Conservation (phyloP, 2,888 invertebrate genomes). For the Lasioglossum malachurum region DNA sequence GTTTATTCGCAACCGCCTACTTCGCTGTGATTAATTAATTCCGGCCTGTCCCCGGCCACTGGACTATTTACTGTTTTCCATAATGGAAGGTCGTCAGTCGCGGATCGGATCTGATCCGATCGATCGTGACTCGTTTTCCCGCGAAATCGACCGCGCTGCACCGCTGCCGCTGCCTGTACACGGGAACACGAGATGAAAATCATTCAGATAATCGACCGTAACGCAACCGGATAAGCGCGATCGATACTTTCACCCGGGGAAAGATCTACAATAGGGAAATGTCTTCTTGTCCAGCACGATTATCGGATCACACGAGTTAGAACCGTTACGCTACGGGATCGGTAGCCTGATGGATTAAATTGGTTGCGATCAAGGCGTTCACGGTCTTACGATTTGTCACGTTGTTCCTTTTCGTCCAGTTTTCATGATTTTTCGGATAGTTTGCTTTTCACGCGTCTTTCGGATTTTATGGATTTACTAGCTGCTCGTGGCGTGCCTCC, state of each 20-base stretch:
- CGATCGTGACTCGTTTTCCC: background rate
- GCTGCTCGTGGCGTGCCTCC: too few species aligned
- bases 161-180: background rate
- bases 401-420: background rate
- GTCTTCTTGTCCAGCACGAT: background rate
- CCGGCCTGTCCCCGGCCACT: constrained; percentile 28
- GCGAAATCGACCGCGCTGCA: background rate
- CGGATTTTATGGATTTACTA: too few species aligned
- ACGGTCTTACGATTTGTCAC: background rate
- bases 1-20: constrained; percentile 64
- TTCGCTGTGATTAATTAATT: constrained; percentile 71
- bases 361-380: background rate
- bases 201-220: background rate
- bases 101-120: background rate
- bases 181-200: background rate
- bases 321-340: background rate
- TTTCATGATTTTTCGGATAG: background rate
- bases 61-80: constrained; percentile 8
- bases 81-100: constrained; percentile 28
- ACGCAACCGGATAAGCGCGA: constrained; percentile 15
- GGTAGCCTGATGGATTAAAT: background rate
- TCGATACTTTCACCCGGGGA: constrained; percentile 44
- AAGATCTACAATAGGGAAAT: background rate
- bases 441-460: background rate
- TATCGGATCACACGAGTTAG: background rate